phyloP scores from a whole-genome alignment of 2,113 vertebrate genomes.

The Cheirogaleus medius region DNA sequence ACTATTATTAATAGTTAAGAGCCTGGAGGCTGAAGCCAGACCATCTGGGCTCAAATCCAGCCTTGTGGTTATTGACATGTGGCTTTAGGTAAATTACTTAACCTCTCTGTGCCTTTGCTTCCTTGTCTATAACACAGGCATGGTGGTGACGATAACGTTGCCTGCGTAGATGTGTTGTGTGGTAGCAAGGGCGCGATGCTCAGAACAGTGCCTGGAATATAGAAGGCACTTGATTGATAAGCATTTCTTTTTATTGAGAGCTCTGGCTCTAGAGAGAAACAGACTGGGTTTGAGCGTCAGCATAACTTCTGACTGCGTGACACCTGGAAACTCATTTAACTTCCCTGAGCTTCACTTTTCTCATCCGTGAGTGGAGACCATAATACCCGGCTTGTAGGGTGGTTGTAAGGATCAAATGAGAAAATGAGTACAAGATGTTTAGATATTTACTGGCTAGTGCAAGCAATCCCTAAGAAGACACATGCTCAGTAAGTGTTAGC shows the following conservation, averaged over 20 bases:
- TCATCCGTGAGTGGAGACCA: neutral
- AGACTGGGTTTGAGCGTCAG: neutral
- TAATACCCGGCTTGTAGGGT: neutral
- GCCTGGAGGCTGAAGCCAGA: neutral
- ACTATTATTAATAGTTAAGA: neutral
- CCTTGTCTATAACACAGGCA: neutral
- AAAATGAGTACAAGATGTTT: neutral
- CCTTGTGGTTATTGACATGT: neutral
- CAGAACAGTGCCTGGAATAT: neutral
- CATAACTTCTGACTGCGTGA: neutral
- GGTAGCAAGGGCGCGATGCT: neutral
- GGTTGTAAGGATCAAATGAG: neutral
- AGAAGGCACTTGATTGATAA: neutral
- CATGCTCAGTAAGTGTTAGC: neutral
- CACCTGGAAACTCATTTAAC: neutral
- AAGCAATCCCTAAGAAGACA: neutral
- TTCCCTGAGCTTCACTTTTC: neutral
- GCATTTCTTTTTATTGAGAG: neutral
- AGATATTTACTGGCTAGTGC: neutral
- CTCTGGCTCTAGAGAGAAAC: neutral
- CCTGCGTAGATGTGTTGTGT: neutral
- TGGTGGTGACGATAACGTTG: neutral
- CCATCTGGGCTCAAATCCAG: neutral
- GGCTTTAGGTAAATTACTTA: neutral
- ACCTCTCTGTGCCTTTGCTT: neutral